Evolutionary conservation across 2,888 invertebrate genomes (phyloP).

Genomic region (Copidosoma aretas): DNA sequence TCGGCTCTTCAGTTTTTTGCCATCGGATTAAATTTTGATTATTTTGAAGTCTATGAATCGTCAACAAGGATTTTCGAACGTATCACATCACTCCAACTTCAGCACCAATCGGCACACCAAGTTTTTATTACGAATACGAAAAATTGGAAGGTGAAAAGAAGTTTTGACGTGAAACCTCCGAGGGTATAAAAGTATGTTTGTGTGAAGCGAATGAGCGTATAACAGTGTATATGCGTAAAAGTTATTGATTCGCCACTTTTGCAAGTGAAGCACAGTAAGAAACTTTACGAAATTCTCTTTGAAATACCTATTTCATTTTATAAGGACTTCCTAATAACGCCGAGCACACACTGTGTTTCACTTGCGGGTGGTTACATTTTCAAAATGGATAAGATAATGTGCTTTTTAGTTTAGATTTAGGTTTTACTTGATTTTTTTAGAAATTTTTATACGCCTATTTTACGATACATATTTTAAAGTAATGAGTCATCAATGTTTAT

Average conservation of each 20-base stretch:
- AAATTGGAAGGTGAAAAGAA: slow-evolving; percentile 15
- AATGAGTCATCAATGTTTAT: slow-evolving; percentile 29
- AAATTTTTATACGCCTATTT: slow-evolving; percentile 18
- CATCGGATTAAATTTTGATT: slow-evolving; percentile 73
- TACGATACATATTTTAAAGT: slow-evolving; percentile 22
- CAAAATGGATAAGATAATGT: slow-evolving; percentile 19
- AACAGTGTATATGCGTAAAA: neutral
- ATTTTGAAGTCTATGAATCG: neutral
- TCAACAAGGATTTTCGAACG: neutral
- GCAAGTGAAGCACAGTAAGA: slow-evolving; percentile 23
- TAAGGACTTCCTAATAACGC: slow-evolving; percentile 10
- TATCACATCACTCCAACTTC: slow-evolving; percentile 23
- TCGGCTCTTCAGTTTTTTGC: slow-evolving; percentile 86
- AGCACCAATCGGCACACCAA: slow-evolving; percentile 36
- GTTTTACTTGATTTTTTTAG: slow-evolving; percentile 22
- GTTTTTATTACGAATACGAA: slow-evolving; percentile 16
- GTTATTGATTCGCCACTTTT: slow-evolving; percentile 25
- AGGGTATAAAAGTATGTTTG: slow-evolving; percentile 34
- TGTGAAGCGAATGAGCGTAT: neutral
- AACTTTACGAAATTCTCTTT: slow-evolving; percentile 21
- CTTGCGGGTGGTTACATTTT: slow-evolving; percentile 23
- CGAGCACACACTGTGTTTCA: slow-evolving; percentile 8
- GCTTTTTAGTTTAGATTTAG: slow-evolving; percentile 11
- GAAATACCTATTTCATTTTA: slow-evolving; percentile 11
- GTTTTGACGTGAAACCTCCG: slow-evolving; percentile 26